phyloP scores from a whole-genome alignment of 2,797 vertebrate species.

The Myotis myotis region DNA sequence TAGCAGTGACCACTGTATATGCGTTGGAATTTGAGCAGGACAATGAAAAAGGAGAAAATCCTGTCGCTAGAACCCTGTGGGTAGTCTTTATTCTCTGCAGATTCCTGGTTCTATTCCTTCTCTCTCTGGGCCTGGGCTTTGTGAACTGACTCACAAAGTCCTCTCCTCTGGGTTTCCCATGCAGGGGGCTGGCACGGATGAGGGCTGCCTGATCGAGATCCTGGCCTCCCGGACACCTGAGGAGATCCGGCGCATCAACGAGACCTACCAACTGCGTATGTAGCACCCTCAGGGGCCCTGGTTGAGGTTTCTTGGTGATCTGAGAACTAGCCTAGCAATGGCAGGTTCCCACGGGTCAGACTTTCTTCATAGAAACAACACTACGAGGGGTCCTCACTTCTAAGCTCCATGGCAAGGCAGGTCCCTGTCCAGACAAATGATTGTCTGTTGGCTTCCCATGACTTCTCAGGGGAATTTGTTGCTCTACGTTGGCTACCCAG shows the following conservation, averaged over 20 bases:
- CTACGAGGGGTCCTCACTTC: neutral
- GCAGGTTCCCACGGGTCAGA: neutral
- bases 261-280: conserved; percentile 89
- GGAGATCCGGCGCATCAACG: conserved; percentile 88
- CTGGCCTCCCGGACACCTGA: conserved; percentile 90
- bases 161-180: neutral
- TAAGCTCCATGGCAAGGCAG: neutral
- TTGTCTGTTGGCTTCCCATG: neutral
- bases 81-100: neutral
- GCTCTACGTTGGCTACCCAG: neutral
- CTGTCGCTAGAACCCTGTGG: neutral
- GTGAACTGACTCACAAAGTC: neutral
- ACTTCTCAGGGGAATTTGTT: neutral
- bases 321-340: neutral
- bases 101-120: neutral
- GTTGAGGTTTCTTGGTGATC: neutral
- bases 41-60: neutral
- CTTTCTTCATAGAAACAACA: neutral
- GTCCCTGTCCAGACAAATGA: neutral
- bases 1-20: neutral
- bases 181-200: conserved; percentile 96
- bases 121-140: neutral
- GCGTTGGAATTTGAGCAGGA: neutral
- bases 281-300: neutral
- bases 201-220: conserved; percentile 95